Evolutionary conservation across 1,140 invertebrate genomes (phyloP).

Genomic region (Thrips palmi): DNA sequence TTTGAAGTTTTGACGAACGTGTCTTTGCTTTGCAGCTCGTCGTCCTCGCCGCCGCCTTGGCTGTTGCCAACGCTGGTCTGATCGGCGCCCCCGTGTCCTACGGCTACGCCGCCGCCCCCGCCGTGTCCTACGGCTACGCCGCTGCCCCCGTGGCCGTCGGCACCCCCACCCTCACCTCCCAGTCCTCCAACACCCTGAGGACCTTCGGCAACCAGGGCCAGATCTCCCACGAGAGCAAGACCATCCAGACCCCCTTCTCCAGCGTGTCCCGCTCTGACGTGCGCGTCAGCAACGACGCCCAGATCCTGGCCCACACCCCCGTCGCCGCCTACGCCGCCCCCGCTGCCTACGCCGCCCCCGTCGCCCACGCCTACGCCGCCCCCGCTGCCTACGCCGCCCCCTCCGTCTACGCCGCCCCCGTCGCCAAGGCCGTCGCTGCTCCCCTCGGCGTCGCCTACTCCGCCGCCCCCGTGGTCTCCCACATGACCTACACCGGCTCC

Average conservation of each 20-base stretch:
- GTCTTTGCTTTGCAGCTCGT: slow-evolving; percentile 16
- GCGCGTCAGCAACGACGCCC: slow-evolving; percentile 20
- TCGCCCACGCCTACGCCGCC: slow-evolving; percentile 26
- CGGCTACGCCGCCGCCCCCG: slow-evolving; percentile 13
- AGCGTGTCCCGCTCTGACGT: slow-evolving; percentile 22
- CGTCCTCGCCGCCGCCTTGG: slow-evolving; percentile 15
- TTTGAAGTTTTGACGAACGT: too few relatives aligned
- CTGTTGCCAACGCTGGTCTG: slow-evolving; percentile 14
- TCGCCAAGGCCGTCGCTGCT: slow-evolving; percentile 20
- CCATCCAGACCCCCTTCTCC: slow-evolving; percentile 22
- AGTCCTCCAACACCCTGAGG: slow-evolving; percentile 37
- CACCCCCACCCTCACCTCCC: slow-evolving; percentile 34
- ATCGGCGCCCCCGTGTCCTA: slow-evolving; percentile 11
- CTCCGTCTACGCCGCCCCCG: slow-evolving; percentile 27
- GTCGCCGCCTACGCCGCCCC: slow-evolving; percentile 15
- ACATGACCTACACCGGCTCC: slow-evolving; percentile 37
- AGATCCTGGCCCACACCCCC: slow-evolving; percentile 15
- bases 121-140: slow-evolving; percentile 16
- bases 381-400: slow-evolving; percentile 25
- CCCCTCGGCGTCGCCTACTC: slow-evolving; percentile 4
- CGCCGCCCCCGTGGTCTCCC: slow-evolving; percentile 27
- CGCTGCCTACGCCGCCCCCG: slow-evolving; percentile 12
- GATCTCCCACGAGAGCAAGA: slow-evolving; percentile 26
- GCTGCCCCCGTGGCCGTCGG: slow-evolving; percentile 19
- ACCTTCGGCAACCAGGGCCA: slow-evolving; percentile 40